Base-by-base conservation (phyloP, 2,888 invertebrate species). In the Sarcophaga caerulescens region DNA sequence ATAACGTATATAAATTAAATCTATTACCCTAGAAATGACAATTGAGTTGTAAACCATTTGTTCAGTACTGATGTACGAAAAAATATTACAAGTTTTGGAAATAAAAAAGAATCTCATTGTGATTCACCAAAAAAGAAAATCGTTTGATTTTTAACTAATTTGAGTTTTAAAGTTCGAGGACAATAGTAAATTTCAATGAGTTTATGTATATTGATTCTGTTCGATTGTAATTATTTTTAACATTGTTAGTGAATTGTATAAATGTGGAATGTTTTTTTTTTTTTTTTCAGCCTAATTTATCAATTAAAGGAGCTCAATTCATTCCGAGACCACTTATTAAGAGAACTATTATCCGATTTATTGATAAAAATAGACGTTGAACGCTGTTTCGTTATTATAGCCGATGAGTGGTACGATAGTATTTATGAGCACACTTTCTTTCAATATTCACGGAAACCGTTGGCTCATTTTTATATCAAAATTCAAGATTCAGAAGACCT, bases 401-500 rank as follows among this genome's bases (percentile, higher is more conserved):
- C 93, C 0, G 93, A 93, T 77, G 89, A 90, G 3, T 82, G 89
- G 8, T 90, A 93, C 71, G 86, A 87, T 21, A 59, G 73, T 14
- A 70, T 92, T 52, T 93, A 92, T 44, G 90, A 90, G 63, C 81
- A 85, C 3, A 14, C 60, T 0, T 89, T 90, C 84, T 92, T 91
- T 52, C 88, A 88, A 76, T 85, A 89, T 3, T 80, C 87, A 3
- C 85, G 82, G 3, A 88, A 82, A 0, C 80, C 88, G 1, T 70
- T 87, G 10, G 84, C 90, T 17, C 87, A 89, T 88, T 93, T 91
- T n/a, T 88, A 95, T 94, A 93, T 95, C 21, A 94, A 94, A 1
- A 94, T 96, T 0, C 93, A 94, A 79, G 95, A 95, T 65, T 93
- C 94, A 19, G 96, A 96, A 89, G 96, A 96, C 90, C 90, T 96